phyloP scores from a whole-genome alignment of 2,797 vertebrate genomes.

The Acropternis orthonyx region DNA sequence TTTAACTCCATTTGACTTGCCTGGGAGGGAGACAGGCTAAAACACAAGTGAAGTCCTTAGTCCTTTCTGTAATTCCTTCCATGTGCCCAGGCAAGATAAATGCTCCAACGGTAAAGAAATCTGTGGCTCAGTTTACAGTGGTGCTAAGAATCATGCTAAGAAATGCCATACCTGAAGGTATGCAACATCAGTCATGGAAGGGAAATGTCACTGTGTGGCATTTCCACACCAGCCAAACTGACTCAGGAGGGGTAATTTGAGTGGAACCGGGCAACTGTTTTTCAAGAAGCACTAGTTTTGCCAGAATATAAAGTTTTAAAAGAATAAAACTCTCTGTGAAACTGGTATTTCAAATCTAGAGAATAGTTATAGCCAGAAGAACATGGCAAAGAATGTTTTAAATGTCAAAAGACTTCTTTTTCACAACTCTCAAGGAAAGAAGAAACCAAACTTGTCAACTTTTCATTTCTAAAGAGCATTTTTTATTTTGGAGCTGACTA shows the following conservation, averaged over 20 bases:
- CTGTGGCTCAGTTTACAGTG: constrained; percentile 40
- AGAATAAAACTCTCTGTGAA: constrained; percentile 30
- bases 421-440: not conserved
- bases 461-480: constrained; percentile 16
- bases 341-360: constrained; percentile 15
- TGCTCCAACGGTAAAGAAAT: constrained; percentile 23
- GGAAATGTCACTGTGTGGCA: constrained; percentile 62
- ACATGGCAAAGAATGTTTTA: constrained; percentile 17
- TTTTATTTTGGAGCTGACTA: constrained; percentile 14
- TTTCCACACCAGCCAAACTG: constrained; percentile 48
- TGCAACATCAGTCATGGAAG: constrained; percentile 57
- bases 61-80: constrained; percentile 43
- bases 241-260: constrained; percentile 39
- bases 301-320: constrained; percentile 2
- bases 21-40: not conserved
- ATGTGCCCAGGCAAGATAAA: constrained; percentile 35
- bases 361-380: not conserved
- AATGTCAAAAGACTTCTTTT: constrained; percentile 1
- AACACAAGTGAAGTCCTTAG: constrained; percentile 21
- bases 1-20: not conserved
- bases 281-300: not conserved
- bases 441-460: not conserved
- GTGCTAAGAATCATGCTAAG: constrained; percentile 45
- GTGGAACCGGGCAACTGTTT: not conserved
- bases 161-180: constrained; percentile 51